Base-by-base conservation (phyloP, 2,113 vertebrate genomes). In the Ailurus styani region DNA sequence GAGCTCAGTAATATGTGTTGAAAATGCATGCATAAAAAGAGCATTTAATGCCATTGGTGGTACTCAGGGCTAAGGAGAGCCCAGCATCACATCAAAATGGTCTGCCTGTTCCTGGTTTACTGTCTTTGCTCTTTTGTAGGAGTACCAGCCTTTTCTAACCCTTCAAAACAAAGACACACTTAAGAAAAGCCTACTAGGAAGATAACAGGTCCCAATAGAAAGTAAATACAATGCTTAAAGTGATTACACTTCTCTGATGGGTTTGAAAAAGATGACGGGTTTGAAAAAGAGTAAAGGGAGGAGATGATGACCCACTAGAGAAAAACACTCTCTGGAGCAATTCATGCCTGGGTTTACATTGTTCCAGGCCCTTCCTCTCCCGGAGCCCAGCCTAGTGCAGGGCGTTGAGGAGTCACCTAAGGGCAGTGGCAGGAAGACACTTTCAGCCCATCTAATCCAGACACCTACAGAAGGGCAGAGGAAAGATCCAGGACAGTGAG, bases 121-220 rank as follows among this genome's bases (percentile, higher is more conserved):
- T 82, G n/a, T 45, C 45, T 72, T 88, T 85, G 57, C 54, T 82
- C 40, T 89, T 77, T 72, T 73, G 45, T 64, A 11, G 29, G 60
- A 89, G 9, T 68, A 55, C 4, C 31, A 45, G 29, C 34, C 18
- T 83, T 91, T 91, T 17, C 42, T 87, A 60, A n/a, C 0, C 12
- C 47, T 60, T 75, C 55, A 70, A 82, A 91, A 86, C 34, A 60
- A 95, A 94, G 70, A 77, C 29, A 45, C 5, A 55, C 1, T 60
- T 79, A 72, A 34, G 72, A 81, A 81, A 95, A 95, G 21, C 37
- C 79, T 77, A 57, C 52, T 20, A 73, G 85, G 68, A 96, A 96
- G 90, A 50, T 23, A 93, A 72, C 70, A 93, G 57, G 88, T 40
- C 18, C 64, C 83, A n/a, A 52, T 0, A 82, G 34, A 27, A 95